These are phyloP conservation scores for Drosophila atripex DNA, from an alignment of 2,888 invertebrate species.

Conservation along the genomic window DNA sequence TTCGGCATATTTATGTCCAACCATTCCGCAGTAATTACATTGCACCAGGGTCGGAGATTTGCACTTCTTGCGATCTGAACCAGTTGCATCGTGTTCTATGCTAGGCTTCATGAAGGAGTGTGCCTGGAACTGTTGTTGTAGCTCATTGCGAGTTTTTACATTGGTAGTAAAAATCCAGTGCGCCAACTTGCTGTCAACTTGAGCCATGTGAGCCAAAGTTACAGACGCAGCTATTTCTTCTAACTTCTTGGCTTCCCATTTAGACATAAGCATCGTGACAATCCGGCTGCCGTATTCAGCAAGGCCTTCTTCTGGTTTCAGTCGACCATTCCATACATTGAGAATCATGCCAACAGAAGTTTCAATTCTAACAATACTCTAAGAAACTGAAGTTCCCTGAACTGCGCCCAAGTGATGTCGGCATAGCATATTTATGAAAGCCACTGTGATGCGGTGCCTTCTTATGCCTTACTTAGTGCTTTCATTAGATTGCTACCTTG, in stretches of 20 bases:
- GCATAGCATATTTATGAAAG: constrained; percentile 22
- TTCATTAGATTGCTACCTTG: constrained; percentile 27
- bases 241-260: not conserved
- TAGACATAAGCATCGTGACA: constrained; percentile 3
- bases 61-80: constrained; percentile 8
- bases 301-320: too few relatives aligned
- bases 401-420: constrained; percentile 21
- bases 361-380: constrained; percentile 11
- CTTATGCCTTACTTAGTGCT: constrained; percentile 23
- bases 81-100: constrained; percentile 6
- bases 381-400: constrained; percentile 15
- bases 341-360: not conserved
- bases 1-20: not conserved
- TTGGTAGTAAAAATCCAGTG: constrained; percentile 12
- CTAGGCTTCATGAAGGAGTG: constrained; percentile 12
- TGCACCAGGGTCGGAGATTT: not conserved
- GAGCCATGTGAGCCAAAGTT: not conserved
- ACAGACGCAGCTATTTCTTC: constrained; percentile 3
- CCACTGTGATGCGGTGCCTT: constrained; percentile 24
- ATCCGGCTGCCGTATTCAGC: constrained; percentile 8
- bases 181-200: constrained; percentile 3
- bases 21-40: not conserved
- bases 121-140: constrained; percentile 1
- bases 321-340: constrained; percentile 1
- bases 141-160: constrained; percentile 12